These are phyloP conservation scores for Oreochromis spilurus DNA, from an alignment of 2,113 vertebrate species.

Conservation along the genomic window DNA sequence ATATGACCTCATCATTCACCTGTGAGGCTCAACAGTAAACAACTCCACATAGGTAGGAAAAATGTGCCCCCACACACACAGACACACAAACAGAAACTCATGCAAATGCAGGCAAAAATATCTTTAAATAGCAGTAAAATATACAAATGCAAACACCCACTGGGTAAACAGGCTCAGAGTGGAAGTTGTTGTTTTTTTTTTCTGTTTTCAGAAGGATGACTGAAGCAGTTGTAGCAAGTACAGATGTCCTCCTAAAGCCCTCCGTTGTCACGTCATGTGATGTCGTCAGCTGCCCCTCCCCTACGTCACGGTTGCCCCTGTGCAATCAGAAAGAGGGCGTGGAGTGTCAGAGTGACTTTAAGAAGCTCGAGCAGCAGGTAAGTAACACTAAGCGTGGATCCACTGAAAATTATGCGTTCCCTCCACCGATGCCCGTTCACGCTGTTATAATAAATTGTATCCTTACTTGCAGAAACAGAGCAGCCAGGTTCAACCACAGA, in stretches of 20 bases:
- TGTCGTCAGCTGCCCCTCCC: slow-evolving; percentile 8
- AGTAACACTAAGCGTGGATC: not conserved
- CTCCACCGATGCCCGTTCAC: not conserved
- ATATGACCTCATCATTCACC: slow-evolving; percentile 68
- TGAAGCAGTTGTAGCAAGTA: slow-evolving; percentile 40
- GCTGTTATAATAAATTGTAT: slow-evolving; percentile 34
- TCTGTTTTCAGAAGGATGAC: slow-evolving; percentile 52
- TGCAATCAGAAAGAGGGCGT: slow-evolving; percentile 24
- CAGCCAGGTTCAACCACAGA: slow-evolving; percentile 63
- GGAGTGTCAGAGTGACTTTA: slow-evolving; percentile 21
- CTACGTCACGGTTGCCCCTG: not conserved
- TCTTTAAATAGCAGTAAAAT: not conserved
- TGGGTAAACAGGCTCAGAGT: not conserved
- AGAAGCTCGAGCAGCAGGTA: slow-evolving; percentile 53
- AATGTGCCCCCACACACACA: not conserved
- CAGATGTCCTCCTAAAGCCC: slow-evolving; percentile 21
- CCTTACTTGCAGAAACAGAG: slow-evolving; percentile 37
- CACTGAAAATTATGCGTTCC: not conserved
- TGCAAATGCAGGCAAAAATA: not conserved
- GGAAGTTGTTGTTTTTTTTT: not conserved
- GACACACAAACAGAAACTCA: not conserved
- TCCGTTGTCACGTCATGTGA: slow-evolving; percentile 11
- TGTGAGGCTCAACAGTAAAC: slow-evolving; percentile 58
- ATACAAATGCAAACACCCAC: not conserved
- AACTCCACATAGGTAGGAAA: slow-evolving; percentile 45